phyloP scores from a whole-genome alignment of 2,113 vertebrate species.

The Tetrax tetrax region DNA sequence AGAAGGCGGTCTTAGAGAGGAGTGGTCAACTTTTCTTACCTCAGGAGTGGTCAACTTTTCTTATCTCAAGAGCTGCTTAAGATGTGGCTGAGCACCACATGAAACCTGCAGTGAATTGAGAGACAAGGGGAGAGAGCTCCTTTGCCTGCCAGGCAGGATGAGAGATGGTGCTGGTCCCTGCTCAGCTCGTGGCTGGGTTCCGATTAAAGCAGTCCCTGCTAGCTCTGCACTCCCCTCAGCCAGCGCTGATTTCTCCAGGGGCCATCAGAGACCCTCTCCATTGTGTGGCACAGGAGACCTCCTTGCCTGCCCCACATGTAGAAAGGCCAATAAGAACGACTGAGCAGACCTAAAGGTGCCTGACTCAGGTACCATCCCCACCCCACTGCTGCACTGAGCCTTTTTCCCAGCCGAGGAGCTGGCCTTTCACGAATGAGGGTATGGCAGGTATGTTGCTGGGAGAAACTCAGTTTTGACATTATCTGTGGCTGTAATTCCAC shows the following conservation, averaged over 20 bases:
- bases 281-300: neutral
- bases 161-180: neutral
- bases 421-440: accelerated
- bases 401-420: neutral
- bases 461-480: neutral
- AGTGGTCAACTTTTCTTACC: neutral
- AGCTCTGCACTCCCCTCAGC: neutral
- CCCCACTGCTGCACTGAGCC: neutral
- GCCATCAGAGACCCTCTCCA: neutral
- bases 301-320: neutral
- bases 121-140: neutral
- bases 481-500: neutral
- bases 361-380: neutral
- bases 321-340: neutral
- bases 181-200: neutral
- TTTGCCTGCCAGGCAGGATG: neutral
- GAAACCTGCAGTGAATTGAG: neutral
- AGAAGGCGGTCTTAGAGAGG: neutral
- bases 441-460: neutral
- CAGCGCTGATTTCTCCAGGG: neutral
- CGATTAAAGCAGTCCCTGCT: neutral
- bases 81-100: neutral
- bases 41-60: neutral
- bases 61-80: neutral
- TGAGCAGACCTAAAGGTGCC: neutral